These are phyloP conservation scores for Pseudococcus longispinus DNA, from an alignment of 2,888 invertebrate genomes.

Conservation along the genomic window DNA sequence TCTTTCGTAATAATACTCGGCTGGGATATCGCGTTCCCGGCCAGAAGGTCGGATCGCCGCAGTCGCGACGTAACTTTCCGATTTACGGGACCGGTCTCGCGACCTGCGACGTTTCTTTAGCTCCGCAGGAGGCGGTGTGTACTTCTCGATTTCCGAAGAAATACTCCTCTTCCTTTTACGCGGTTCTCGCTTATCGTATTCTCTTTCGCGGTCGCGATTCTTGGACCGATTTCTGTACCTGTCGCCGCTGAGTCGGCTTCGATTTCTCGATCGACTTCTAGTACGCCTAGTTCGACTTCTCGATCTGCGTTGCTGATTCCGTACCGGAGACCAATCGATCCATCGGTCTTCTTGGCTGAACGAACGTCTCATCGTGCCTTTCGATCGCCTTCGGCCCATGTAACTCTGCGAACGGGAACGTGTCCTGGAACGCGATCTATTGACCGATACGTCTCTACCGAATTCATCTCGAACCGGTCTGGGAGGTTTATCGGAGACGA, in stretches of 20 bases:
- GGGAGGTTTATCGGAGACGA: slow-evolving; percentile 74
- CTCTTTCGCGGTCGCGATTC: slow-evolving; percentile 2
- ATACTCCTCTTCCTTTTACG: slow-evolving; percentile 36
- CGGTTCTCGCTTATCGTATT: slow-evolving; percentile 2
- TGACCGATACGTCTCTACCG: slow-evolving; percentile 71
- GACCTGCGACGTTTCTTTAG: background rate
- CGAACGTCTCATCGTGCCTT: slow-evolving; percentile 59
- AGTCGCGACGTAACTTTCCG: background rate
- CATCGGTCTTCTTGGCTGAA: slow-evolving; percentile 60
- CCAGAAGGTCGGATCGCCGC: background rate
- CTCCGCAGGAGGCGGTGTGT: background rate
- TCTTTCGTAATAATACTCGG: slow-evolving; percentile 15
- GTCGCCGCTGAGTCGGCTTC: slow-evolving; percentile 45
- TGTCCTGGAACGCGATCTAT: slow-evolving; percentile 60
- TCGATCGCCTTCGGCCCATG: slow-evolving; percentile 59
- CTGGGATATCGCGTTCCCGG: background rate
- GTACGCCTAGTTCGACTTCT: slow-evolving; percentile 55
- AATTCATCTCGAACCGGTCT: slow-evolving; percentile 74
- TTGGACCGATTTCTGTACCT: slow-evolving; percentile 36
- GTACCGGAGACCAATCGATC: slow-evolving; percentile 58
- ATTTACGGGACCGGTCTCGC: slow-evolving; percentile 12
- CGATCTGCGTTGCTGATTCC: slow-evolving; percentile 58
- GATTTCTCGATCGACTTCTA: slow-evolving; percentile 37
- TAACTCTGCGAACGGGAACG: slow-evolving; percentile 58
- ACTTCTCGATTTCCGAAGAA: background rate